phyloP scores from a whole-genome alignment of 1,140 invertebrate species.

The Cotesia typhae region DNA sequence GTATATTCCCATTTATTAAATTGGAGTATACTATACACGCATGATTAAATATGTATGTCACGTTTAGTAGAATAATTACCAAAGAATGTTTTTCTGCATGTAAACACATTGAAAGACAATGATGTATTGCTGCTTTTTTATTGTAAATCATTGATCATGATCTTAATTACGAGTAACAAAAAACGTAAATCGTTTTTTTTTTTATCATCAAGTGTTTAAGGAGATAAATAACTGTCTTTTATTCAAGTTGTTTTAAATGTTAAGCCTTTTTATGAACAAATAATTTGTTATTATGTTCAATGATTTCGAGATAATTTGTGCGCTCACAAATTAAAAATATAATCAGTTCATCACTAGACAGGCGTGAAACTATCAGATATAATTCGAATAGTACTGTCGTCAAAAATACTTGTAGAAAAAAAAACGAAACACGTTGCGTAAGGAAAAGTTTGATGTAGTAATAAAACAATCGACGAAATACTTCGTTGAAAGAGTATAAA shows the following conservation, averaged over 20 bases:
- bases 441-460: slow-evolving; percentile 36
- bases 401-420: not conserved
- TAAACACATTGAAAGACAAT: slow-evolving; percentile 23
- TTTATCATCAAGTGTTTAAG: not conserved
- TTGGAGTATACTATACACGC: not conserved
- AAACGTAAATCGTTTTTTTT: not conserved
- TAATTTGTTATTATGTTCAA: too few species aligned
- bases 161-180: not conserved
- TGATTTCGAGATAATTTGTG: too few species aligned
- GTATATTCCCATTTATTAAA: not conserved
- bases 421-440: slow-evolving; percentile 25
- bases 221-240: too few species aligned
- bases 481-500: slow-evolving; percentile 18
- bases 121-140: not conserved
- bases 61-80: slow-evolving; percentile 30
- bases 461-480: slow-evolving; percentile 36
- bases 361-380: too few species aligned
- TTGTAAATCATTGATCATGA: not conserved
- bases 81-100: slow-evolving; percentile 29
- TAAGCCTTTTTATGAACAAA: too few species aligned
- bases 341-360: too few species aligned
- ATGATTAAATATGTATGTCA: slow-evolving; percentile 13
- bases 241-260: too few species aligned
- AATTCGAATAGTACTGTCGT: slow-evolving; percentile 5
- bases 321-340: too few species aligned